A percentile compares a stretch with the other conserved stretches of the same genome.
Conservation (phyloP, 2,113 vertebrate species). For the Forbesichthys agassizii region DNA sequence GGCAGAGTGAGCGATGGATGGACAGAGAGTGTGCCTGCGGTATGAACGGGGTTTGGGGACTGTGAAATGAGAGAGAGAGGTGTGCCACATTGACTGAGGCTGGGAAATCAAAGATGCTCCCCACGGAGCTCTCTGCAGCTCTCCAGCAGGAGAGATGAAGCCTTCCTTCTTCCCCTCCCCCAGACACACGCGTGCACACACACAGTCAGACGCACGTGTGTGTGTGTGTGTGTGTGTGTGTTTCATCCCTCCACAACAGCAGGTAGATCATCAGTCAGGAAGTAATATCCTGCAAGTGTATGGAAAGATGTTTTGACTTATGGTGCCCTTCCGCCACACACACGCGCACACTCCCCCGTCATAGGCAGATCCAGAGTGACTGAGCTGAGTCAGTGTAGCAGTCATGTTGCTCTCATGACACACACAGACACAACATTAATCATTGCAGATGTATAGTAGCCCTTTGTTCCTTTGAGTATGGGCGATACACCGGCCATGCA, state of each 20-base stretch:
- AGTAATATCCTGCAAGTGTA: conserved; percentile 30
- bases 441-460: conserved; percentile 33
- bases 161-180: not conserved
- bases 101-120: conserved; percentile 21
- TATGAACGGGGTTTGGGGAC: not conserved
- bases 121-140: conserved; percentile 15
- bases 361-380: conserved; percentile 9
- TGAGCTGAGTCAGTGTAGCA: not conserved
- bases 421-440: conserved; percentile 30
- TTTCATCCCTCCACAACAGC: not conserved
- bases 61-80: not conserved
- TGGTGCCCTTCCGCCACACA: conserved; percentile 10
- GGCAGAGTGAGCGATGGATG: too few species aligned
- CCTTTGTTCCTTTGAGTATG: conserved; percentile 19
- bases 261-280: conserved; percentile 22
- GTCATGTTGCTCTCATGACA: too few species aligned
- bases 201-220: too few species aligned
- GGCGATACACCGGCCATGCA: conserved; percentile 48
- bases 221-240: not conserved
- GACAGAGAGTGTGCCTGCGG: too few species aligned
- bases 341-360: conserved; percentile 6
- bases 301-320: conserved; percentile 41
- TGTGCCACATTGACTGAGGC: conserved; percentile 7
- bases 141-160: conserved; percentile 14
- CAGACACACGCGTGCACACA: not conserved